Evolutionary conservation across 2,113 vertebrate genomes (phyloP), one percentile per base, ranked within the genome.

Genomic region (Sorex fumeus): DNA sequence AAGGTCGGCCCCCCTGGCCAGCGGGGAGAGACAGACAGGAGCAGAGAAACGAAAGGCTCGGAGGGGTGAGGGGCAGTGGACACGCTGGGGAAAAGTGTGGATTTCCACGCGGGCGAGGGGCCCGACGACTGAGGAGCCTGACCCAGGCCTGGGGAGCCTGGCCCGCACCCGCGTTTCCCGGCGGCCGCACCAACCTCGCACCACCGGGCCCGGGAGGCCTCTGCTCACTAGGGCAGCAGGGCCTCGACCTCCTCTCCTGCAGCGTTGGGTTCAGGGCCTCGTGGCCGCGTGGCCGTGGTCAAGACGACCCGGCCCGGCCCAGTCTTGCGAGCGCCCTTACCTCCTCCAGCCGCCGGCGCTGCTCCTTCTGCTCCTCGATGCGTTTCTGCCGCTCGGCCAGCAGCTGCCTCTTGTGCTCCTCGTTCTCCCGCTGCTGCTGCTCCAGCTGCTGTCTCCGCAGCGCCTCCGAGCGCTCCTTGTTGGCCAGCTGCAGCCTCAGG

Each of bases 291-390:
- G n/a, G n/a, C n/a, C n/a, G n/a, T n/a, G n/a, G n/a, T n/a, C n/a
- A n/a, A n/a, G n/a, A n/a, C n/a, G n/a, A n/a, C n/a, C n/a, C n/a
- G n/a, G n/a, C n/a, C n/a, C n/a, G n/a, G n/a, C n/a, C n/a, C n/a
- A n/a, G n/a, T n/a, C n/a, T n/a, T n/a, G n/a, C n/a, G n/a, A 16
- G 57, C 57, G 15, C 0, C 30, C 93, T 96, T 96, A 99, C 99
- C 99, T 99, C 99, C 98, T 99, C 99, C 95, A 99, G 97, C 86
- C 99, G 98, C 15, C 99, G 92, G 88, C 99, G 97, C 97, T 99
- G 99, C 97, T 99, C 99, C 93, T 99, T 99, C 98, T 99, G 99
- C 97, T 99, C 99, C 97, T 99, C 99, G 0, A 99, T 99, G 86
- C 99, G 98, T 88, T 99, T 99, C 98, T 99, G 99, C 84, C 99